Conservation (phyloP, 1,140 invertebrate species). For the Thalassaphorura encarpata region DNA sequence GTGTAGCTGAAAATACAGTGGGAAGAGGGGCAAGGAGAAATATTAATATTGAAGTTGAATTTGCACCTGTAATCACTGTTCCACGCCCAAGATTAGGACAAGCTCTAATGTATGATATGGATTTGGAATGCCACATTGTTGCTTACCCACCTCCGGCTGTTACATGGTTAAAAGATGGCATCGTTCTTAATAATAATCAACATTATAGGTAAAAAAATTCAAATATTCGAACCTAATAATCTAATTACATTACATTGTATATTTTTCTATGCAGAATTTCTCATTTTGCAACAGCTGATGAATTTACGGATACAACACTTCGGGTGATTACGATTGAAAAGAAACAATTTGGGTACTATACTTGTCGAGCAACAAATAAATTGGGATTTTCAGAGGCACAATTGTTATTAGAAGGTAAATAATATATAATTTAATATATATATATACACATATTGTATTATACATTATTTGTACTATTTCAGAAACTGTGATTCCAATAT, state of each 20-base stretch:
- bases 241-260: conserved; percentile 22
- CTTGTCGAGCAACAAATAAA: conserved; percentile 77
- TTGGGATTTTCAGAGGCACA: conserved; percentile 63
- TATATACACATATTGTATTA: too few relatives aligned
- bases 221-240: too few relatives aligned
- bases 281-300: conserved; percentile 77
- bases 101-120: conserved; percentile 84
- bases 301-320: conserved; percentile 79
- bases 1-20: conserved; percentile 73
- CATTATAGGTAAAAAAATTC: conserved; percentile 52
- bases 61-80: conserved; percentile 73
- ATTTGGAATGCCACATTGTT: conserved; percentile 70
- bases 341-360: conserved; percentile 64
- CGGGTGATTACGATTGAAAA: conserved; percentile 84
- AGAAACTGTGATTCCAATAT: conserved; percentile 1
- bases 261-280: conserved; percentile 51
- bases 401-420: conserved; percentile 74
- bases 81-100: conserved; percentile 70
- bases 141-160: conserved; percentile 86
- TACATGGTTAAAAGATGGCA: conserved; percentile 72
- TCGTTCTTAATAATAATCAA: conserved; percentile 72
- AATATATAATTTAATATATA: too few relatives aligned
- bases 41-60: conserved; percentile 81
- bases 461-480: background rate
- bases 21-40: conserved; percentile 60